A percentile compares a stretch with the other conserved stretches of the same genome.
These are phyloP conservation scores for Sarcophaga rosellei DNA, from an alignment of 2,888 invertebrate genomes.

Conservation along the genomic window DNA sequence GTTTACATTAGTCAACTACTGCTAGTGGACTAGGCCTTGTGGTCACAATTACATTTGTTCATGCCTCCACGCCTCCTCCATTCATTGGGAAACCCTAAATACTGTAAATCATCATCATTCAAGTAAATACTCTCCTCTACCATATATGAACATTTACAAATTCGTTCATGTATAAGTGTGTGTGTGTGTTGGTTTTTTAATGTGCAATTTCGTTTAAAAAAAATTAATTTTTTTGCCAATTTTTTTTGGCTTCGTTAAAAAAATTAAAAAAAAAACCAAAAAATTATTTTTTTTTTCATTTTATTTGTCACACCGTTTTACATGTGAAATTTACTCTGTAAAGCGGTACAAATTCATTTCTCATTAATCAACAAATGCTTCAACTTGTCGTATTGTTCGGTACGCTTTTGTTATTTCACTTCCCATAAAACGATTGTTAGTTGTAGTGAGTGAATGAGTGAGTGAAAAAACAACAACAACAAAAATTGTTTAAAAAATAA, in stretches of 20 bases:
- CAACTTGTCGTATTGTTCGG: conserved; percentile 56
- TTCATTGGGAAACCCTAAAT: background rate
- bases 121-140: background rate
- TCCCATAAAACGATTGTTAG: background rate
- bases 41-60: no score
- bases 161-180: conserved; percentile 7
- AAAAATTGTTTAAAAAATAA: conserved; percentile 28
- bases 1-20: no score
- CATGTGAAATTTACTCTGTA: conserved; percentile 56
- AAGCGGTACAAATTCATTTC: conserved; percentile 58
- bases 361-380: conserved; percentile 67
- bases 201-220: conserved; percentile 14
- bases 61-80: background rate
- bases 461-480: background rate
- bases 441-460: conserved; percentile 7
- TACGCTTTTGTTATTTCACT: conserved; percentile 27
- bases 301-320: conserved; percentile 45
- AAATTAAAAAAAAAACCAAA: background rate
- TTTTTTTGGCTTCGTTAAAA: background rate
- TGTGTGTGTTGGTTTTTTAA: conserved; percentile 14
- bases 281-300: conserved; percentile 23
- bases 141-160: background rate
- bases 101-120: background rate
- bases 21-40: no score
- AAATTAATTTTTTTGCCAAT: conserved; percentile 7